Base-by-base conservation (phyloP, 2,888 invertebrate species). In the Drosophila colorata region DNA sequence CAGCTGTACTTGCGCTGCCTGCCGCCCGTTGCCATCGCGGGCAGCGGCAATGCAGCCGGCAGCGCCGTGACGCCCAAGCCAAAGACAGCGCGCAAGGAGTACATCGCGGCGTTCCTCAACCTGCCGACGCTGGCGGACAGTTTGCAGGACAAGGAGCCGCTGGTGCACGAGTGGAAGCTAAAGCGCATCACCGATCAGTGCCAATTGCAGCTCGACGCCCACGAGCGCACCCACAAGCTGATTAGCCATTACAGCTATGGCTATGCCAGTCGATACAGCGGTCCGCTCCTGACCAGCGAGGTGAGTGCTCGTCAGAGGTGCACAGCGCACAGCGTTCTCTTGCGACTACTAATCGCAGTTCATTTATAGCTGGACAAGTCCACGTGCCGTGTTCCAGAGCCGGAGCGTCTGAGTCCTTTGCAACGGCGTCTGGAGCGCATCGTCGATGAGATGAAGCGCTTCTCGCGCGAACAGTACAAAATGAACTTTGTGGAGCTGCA, bases 381-480 rank as follows among this genome's bases (percentile, higher is more conserved):
- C 13, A 84, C 69, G 1, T 83, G 87, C 44, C 89, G 89, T 7
- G 81, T 92, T 13, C 69, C 85, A 6, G 87, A 90, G 37, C 91
- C 92, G 0, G 75, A 86, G 8, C 57, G 65, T 0, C 57, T 78
- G 0, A 92, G 92, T 47, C 87, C 91, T 0, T 58, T 92, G 14
- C 82, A 88, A 46, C 82, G 92, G 9, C 82, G 76, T 2, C 78
- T 90, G 49, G 86, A 90, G 44, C 87, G 92, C 11, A 80, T 91
- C 61, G 67, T 65, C 0, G 91, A 92, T 43, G 92, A 92, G 66
- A 61, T 76, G 44, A 89, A 87, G 47, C 87, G 90, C 33, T 92
- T 92, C 18, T 90, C 85, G 4, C 82, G 83, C 23, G 91, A 91
- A 23, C 90, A 91, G 58, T 92, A 92, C 74, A 92, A 92, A 80